Evolutionary conservation across 2,113 vertebrate genomes (phyloP), one percentile per base, ranked within the genome.

Genomic region (Gavia stellata): DNA sequence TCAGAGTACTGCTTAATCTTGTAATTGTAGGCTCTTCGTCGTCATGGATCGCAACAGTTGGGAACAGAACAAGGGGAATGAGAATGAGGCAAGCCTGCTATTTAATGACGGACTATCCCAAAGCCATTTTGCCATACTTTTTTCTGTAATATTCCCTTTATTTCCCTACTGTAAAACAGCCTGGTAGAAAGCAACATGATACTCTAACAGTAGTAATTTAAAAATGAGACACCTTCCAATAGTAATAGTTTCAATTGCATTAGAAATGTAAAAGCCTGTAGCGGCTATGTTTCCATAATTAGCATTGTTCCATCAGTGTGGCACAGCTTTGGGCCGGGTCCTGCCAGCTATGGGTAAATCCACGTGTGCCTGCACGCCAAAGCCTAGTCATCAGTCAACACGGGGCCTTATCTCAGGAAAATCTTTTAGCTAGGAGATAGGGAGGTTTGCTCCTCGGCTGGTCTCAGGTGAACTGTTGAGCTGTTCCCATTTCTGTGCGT

Each of bases 381-480:
- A 26, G 59, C 49, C 36, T 1, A 5, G 44, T 4, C 44, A 1
- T 7, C 63, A 3, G 34, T 0, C 81, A 29, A 0, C 19, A 5
- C 47, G 3, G 2, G 21, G 56, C 62, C 58, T 13, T 13, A 18
- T 17, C 29, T 3, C 50, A 1, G 68, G 14, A 31, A 28, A 47
- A 10, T 7, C 77, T 4, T 34, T 12, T 1, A 13, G 20, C 15
- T 7, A 0, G 29, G 12, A 19, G 6, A 6, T 0, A 4, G 17
- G n/a, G 28, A 34, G 45, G 31, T 21, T 13, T 9, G 58, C 5
- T 45, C 38, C 63, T 17, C 44, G 2, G 0, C 52, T 0, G 23
- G 2, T 5, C 45, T 6, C 63, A 1, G 45, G 12, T 5, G 21
- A 47, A 3, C 29, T 3, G 3, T 0, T 2, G 29, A 7, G 52